Evolutionary conservation across 2,888 invertebrate genomes (phyloP).

Genomic region (Ditylenchus weischeri): DNA sequence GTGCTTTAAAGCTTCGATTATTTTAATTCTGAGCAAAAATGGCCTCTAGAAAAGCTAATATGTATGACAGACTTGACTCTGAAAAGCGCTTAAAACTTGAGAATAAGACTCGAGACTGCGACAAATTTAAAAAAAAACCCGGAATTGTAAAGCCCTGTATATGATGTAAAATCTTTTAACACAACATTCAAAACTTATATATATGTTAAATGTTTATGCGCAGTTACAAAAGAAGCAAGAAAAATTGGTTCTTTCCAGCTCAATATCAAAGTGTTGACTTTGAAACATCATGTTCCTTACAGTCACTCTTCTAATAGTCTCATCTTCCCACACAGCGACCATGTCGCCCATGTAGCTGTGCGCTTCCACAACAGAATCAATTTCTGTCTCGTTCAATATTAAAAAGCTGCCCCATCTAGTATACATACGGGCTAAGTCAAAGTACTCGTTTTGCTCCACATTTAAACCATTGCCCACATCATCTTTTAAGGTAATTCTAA

Average conservation of each 20-base stretch:
- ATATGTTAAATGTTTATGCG: too few species aligned
- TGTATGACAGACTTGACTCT: too few species aligned
- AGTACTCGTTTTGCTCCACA: conserved; percentile 1
- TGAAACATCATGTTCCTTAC: not conserved
- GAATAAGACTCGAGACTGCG: too few species aligned
- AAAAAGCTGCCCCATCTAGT: not conserved
- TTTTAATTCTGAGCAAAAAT: too few species aligned
- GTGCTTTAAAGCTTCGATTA: too few species aligned
- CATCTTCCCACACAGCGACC: conserved; percentile 4
- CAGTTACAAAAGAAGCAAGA: conserved; percentile 5
- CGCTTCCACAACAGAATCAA: not conserved
- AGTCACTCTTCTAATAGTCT: not conserved
- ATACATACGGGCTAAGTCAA: not conserved
- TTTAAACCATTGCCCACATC: not conserved
- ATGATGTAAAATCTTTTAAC: too few species aligned
- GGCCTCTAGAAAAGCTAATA: too few species aligned
- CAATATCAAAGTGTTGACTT: conserved; percentile 1
- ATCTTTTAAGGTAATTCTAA: not conserved
- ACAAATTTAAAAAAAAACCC: too few species aligned
- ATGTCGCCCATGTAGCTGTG: conserved; percentile 4
- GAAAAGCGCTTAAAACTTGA: too few species aligned
- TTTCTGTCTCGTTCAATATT: conserved; percentile 4
- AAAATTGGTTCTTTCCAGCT: not conserved
- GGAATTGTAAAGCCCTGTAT: too few species aligned
- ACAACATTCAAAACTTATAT: too few species aligned